Conservation (phyloP, 2,888 invertebrate genomes). For the Eilema caniola region DNA sequence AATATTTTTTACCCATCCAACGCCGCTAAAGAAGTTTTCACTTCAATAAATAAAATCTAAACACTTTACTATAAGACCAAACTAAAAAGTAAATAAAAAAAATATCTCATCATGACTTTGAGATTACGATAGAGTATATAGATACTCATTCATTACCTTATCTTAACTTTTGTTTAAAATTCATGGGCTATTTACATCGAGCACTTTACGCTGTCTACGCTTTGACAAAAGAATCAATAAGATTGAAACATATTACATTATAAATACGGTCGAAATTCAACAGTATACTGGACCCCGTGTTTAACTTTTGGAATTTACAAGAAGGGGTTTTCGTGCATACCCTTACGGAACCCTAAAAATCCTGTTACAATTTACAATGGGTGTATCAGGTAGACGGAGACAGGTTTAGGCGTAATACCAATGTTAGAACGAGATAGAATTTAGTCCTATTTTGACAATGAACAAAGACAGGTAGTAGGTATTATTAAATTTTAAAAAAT, state of each 20-base stretch:
- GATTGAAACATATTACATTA: neutral
- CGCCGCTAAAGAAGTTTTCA: no score
- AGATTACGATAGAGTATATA: neutral
- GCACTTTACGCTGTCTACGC: neutral
- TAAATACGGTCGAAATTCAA: neutral
- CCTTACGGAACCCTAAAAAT: slow-evolving; percentile 1
- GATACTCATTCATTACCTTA: neutral
- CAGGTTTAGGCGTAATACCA: neutral
- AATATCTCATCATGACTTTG: neutral
- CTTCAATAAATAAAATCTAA: neutral
- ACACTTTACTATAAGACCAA: neutral
- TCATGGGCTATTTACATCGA: neutral
- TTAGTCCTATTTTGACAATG: neutral
- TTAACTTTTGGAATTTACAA: neutral
- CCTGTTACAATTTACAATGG: neutral
- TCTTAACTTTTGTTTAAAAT: neutral
- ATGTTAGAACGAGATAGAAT: neutral
- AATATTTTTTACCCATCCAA: no score
- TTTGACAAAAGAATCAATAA: neutral
- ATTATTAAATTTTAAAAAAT: no score
- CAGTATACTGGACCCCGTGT: neutral
- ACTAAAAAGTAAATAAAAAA: neutral
- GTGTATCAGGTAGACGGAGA: neutral
- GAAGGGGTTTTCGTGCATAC: neutral
- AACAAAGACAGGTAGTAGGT: neutral